Evolutionary conservation across 92 coral and sea anemone species (phyloP).

Genomic region (Plumapathes pennacea): DNA sequence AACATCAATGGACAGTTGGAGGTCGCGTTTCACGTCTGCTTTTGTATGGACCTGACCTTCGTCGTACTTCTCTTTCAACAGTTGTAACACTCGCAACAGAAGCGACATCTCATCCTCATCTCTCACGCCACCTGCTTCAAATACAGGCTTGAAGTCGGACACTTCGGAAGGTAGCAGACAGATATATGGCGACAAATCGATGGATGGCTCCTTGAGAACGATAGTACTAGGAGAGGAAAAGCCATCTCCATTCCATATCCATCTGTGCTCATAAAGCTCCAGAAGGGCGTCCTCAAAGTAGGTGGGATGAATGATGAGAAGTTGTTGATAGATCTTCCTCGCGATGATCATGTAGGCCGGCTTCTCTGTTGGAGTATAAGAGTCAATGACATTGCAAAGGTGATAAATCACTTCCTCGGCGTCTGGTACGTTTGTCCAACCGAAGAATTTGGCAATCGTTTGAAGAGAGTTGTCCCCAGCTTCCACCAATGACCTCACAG

Average conservation of each 20-base stretch:
- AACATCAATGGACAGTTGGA: slow-evolving; percentile 48
- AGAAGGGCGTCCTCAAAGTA: not conserved
- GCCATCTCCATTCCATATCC: slow-evolving; percentile 87
- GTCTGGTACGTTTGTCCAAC: slow-evolving; percentile 49
- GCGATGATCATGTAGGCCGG: slow-evolving; percentile 31
- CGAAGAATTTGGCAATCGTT: slow-evolving; percentile 23
- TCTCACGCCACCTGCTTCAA: slow-evolving; percentile 40
- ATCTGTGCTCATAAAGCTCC: slow-evolving; percentile 1
- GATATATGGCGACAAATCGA: slow-evolving; percentile 66
- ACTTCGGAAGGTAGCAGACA: slow-evolving; percentile 51
- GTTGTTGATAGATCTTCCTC: slow-evolving; percentile 35
- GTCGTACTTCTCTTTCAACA: slow-evolving; percentile 59
- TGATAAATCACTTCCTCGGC: slow-evolving; percentile 34
- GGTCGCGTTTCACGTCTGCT: slow-evolving; percentile 46
- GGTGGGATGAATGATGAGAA: not conserved
- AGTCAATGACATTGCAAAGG: slow-evolving; percentile 25
- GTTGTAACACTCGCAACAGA: slow-evolving; percentile 39
- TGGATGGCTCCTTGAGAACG: slow-evolving; percentile 22
- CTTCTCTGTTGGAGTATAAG: slow-evolving; percentile 47
- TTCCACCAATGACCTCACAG: slow-evolving; percentile 35
- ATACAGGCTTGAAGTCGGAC: slow-evolving; percentile 16
- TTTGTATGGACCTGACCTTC: not conserved
- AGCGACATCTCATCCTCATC: slow-evolving; percentile 15
- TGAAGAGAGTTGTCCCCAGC: not conserved
- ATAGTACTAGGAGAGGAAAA: slow-evolving; percentile 51